Base-by-base conservation (phyloP, 2,797 vertebrate species). In the Helostoma temminkii region DNA sequence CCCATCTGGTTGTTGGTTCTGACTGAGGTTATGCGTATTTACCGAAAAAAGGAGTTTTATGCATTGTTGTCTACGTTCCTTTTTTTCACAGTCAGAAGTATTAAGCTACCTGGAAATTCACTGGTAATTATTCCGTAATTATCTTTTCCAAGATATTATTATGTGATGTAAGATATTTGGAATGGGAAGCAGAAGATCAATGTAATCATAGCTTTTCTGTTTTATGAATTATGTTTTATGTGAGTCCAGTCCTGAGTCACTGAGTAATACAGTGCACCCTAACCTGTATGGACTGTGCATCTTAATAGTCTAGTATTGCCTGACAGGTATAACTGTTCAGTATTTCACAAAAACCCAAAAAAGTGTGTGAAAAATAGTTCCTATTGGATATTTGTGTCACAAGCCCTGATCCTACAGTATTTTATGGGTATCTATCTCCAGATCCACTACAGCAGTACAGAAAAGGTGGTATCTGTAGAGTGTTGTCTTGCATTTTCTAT, bases 1-100 rank as follows among this genome's bases (percentile, higher is more conserved):
- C 54, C 57, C 76, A 83, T 82, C 83, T 83, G 80, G 19, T 72
- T 64, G 1, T 45, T 39, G 68, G 56, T 37, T 6, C 50, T 28
- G 60, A 67, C n/a, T 16, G 42, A 30, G 25, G 28, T 22, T 18
- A 21, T 67, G 55, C 52, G 57, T 26, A 26, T 67, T 72, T 16
- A 15, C 10, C 22, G n/a, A 41, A 14, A 56, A 59, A 37, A 1
- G 0, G 19, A 11, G 41, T 37, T 22, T 55, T 19, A 19, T 9
- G 26, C 34, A 36, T 43, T 49, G 26, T 34, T 4, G 0, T 11
- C 4, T 8, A 21, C 43, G 42, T 48, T 42, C 2, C 18, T 37
- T 18, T 37, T 18, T 1, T 34, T 26, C 10, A 19, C 42, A 3
- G 11, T 34, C 32, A 34, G 12, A 61, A 9, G 9, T 32, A 34